phyloP scores from a whole-genome alignment of 2,113 vertebrate genomes.

The Paraplagusia blochii region DNA sequence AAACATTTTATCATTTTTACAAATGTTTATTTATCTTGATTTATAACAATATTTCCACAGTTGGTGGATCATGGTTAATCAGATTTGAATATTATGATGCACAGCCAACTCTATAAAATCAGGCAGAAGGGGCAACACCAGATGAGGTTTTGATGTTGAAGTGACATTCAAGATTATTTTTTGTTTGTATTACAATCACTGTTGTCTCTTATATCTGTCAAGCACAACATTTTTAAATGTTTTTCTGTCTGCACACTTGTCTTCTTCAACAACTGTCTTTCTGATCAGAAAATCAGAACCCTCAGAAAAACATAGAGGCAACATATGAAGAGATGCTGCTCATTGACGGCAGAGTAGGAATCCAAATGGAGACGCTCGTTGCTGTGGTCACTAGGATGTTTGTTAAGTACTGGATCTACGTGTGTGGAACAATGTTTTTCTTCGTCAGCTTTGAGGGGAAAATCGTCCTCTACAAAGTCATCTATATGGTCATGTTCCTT shows the following conservation, averaged over 20 bases:
- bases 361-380: conserved; percentile 86
- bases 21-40: too few relatives aligned
- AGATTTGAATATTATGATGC: too few relatives aligned
- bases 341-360: conserved; percentile 45
- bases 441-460: conserved; percentile 95
- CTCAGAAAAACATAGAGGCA: conserved; percentile 59
- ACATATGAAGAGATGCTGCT: conserved; percentile 80
- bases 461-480: conserved; percentile 97
- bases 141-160: too few relatives aligned
- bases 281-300: conserved; percentile 45
- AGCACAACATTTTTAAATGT: not conserved
- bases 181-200: too few relatives aligned
- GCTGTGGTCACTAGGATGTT: conserved; percentile 90
- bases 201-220: too few relatives aligned
- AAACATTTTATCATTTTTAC: too few relatives aligned
- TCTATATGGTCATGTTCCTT: conserved; percentile 97
- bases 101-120: too few relatives aligned
- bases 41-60: too few relatives aligned
- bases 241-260: not conserved
- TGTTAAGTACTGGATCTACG: conserved; percentile 97
- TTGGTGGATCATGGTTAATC: too few relatives aligned
- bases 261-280: not conserved
- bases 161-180: too few relatives aligned
- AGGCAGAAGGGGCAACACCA: too few relatives aligned
- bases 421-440: conserved; percentile 97